phyloP scores from a whole-genome alignment of 2,888 invertebrate genomes.

The Gastrophysa polygoni region DNA sequence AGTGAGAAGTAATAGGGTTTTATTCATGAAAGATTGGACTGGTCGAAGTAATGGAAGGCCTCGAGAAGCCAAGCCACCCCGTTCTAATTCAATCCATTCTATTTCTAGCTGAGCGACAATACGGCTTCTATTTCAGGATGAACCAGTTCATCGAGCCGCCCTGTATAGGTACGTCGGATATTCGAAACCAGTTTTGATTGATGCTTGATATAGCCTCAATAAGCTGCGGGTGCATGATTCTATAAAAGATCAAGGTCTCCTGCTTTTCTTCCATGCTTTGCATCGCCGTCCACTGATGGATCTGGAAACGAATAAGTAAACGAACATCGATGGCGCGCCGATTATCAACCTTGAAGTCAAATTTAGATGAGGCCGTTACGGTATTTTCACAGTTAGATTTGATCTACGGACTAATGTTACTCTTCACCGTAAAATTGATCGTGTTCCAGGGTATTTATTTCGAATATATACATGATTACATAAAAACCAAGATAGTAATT shows the following conservation, averaged over 20 bases:
- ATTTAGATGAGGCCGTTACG: conserved; percentile 6
- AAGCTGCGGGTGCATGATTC: not conserved
- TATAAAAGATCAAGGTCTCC: not conserved
- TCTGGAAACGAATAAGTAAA: not conserved
- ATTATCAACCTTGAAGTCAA: conserved; percentile 5
- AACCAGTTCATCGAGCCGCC: too few species aligned
- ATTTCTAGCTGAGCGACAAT: too few species aligned
- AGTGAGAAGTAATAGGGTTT: too few species aligned
- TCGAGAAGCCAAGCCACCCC: too few species aligned
- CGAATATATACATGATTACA: too few species aligned
- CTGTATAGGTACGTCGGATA: not conserved
- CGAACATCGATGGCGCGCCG: not conserved
- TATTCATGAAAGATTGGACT: too few species aligned
- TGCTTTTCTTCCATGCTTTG: not conserved
- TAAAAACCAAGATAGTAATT: too few species aligned
- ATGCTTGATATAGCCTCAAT: not conserved
- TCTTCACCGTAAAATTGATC: too few species aligned
- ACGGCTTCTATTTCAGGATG: too few species aligned
- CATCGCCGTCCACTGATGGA: not conserved
- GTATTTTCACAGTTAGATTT: conserved; percentile 6
- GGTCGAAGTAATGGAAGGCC: too few species aligned
- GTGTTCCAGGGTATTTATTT: too few species aligned
- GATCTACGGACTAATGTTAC: not conserved
- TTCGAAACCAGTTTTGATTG: not conserved
- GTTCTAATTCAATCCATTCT: too few species aligned